Evolutionary conservation across 2,797 vertebrate genomes (phyloP).

Genomic region (Masticophis lateralis): DNA sequence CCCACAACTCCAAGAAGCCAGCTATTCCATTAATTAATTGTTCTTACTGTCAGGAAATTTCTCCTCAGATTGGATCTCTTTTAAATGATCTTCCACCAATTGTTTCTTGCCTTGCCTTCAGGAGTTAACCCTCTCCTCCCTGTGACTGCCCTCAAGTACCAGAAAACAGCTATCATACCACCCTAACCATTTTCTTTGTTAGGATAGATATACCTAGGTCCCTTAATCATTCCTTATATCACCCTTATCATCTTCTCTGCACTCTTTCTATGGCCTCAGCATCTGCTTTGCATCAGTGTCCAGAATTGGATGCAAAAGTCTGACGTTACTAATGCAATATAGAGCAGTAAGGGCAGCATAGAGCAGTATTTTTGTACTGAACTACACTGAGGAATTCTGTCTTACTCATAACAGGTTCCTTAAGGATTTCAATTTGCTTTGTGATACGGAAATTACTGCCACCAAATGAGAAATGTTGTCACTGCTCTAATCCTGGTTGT

Average conservation of each 20-base stretch:
- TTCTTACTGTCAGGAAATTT: background rate
- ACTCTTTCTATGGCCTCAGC: background rate
- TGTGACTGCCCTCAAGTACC: background rate
- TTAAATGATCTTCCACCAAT: background rate
- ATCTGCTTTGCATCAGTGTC: background rate
- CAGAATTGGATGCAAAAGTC: background rate
- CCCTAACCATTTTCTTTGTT: background rate
- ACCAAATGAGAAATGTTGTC: background rate
- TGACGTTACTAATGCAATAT: background rate
- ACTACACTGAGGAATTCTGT: constrained; percentile 16
- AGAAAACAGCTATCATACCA: background rate
- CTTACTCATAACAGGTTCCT: constrained; percentile 40
- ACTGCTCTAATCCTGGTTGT: background rate
- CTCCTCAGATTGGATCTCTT: background rate
- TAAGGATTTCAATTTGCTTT: background rate
- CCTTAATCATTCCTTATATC: background rate
- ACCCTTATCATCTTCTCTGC: background rate
- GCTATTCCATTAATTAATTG: background rate
- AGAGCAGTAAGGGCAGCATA: no score
- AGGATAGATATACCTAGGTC: no score
- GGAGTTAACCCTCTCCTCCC: background rate
- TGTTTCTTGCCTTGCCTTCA: background rate
- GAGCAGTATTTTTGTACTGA: background rate
- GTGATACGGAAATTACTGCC: background rate
- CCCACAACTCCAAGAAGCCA: background rate